A percentile compares a stretch with the other conserved stretches of the same genome.
These are phyloP conservation scores for Spodoptera frugiperda DNA, from an alignment of 1,140 invertebrate species.

Conservation along the genomic window DNA sequence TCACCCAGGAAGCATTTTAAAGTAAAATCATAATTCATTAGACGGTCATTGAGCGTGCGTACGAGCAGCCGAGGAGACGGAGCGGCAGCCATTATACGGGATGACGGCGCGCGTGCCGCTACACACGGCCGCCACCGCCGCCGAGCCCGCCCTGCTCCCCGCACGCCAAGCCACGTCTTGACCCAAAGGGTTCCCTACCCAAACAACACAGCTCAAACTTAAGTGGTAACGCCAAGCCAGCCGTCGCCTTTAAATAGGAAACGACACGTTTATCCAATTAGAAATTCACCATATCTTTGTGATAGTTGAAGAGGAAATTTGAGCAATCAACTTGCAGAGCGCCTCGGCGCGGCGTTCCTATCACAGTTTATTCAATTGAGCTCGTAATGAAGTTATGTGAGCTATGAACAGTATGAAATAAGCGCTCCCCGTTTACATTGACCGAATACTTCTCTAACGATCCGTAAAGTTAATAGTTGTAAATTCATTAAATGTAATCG, in stretches of 20 bases:
- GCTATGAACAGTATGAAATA: slow-evolving; percentile 74
- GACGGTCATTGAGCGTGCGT: slow-evolving; percentile 69
- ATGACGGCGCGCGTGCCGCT: slow-evolving; percentile 81
- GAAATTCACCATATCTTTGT: slow-evolving; percentile 87
- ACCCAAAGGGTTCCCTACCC: slow-evolving; percentile 52
- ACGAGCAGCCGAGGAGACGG: slow-evolving; percentile 56
- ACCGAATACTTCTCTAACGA: slow-evolving; percentile 47
- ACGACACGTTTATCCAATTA: slow-evolving; percentile 86
- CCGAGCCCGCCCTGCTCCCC: slow-evolving; percentile 57
- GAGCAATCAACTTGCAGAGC: slow-evolving; percentile 85
- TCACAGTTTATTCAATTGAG: slow-evolving; percentile 86
- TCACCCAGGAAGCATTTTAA: slow-evolving; percentile 66
- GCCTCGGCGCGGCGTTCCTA: slow-evolving; percentile 82
- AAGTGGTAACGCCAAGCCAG: slow-evolving; percentile 74
- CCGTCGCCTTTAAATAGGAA: slow-evolving; percentile 85
- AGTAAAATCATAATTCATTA: slow-evolving; percentile 74
- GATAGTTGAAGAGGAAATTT: slow-evolving; percentile 86
- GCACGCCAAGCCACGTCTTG: slow-evolving; percentile 24
- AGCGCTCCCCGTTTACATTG: slow-evolving; percentile 49
- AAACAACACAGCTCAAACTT: slow-evolving; percentile 65
- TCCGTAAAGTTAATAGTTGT: slow-evolving; percentile 4
- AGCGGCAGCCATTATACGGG: slow-evolving; percentile 76
- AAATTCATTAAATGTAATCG: not conserved
- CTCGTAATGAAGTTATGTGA: slow-evolving; percentile 84
- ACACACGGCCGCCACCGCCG: slow-evolving; percentile 57